phyloP scores from a whole-genome alignment of 2,888 invertebrate genomes.

The Epistrophella euchroma region DNA sequence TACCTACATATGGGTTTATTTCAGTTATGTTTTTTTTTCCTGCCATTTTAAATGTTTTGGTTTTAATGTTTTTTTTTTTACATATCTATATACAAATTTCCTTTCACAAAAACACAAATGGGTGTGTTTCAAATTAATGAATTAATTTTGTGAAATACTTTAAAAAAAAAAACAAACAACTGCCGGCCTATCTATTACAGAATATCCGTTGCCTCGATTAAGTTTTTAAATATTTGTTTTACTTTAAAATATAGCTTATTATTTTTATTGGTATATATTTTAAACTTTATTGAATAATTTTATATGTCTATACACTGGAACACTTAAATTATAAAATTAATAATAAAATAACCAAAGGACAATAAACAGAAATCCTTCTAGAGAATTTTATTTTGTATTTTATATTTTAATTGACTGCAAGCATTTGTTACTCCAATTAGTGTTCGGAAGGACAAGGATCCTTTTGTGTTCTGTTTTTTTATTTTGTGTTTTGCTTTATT shows the following conservation, averaged over 20 bases:
- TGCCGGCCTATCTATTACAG: constrained; percentile 51
- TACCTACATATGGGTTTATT: constrained; percentile 29
- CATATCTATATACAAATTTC: constrained; percentile 5
- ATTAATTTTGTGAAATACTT: not conserved
- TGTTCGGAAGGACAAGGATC: constrained; percentile 66
- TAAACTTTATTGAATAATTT: too few relatives aligned
- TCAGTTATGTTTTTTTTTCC: constrained; percentile 48
- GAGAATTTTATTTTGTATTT: constrained; percentile 45
- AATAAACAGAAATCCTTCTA: constrained; percentile 47
- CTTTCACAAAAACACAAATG: constrained; percentile 46
- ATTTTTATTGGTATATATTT: not conserved
- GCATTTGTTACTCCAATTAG: constrained; percentile 73
- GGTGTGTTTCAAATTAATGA: constrained; percentile 61
- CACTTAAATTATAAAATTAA: constrained; percentile 34
- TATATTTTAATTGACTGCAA: constrained; percentile 61
- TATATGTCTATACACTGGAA: constrained; percentile 21
- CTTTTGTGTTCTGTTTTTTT: constrained; percentile 49
- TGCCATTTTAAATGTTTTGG: constrained; percentile 72
- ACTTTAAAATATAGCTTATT: constrained; percentile 2
- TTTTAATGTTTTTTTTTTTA: constrained; percentile 73
- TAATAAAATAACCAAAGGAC: constrained; percentile 9
- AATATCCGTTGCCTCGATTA: constrained; percentile 30
- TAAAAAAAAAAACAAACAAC: not conserved
- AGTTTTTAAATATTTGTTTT: constrained; percentile 8
- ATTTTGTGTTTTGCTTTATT: constrained; percentile 53